Evolutionary conservation across 1,140 invertebrate genomes (phyloP).

Genomic region (Ceratosolen solmsi): DNA sequence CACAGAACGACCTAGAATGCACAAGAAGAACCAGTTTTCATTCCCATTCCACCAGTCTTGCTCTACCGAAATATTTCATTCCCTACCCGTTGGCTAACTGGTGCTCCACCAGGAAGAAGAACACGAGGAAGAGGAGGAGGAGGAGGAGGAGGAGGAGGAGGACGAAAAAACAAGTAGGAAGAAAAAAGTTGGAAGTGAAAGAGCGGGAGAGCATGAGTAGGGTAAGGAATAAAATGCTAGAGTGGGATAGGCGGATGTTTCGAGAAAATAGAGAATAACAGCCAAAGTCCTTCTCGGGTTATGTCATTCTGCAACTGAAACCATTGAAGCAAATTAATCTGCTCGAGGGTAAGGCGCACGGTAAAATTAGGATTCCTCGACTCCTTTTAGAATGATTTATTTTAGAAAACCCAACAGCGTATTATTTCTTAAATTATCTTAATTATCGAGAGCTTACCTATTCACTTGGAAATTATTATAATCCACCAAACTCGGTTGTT

Average conservation of each 20-base stretch:
- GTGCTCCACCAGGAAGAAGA: conserved; percentile 34
- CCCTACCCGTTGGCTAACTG: conserved; percentile 50
- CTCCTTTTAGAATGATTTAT: neutral
- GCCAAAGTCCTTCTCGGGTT: neutral
- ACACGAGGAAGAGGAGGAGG: conserved; percentile 29
- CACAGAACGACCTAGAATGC: conserved; percentile 64
- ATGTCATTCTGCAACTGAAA: conserved; percentile 9
- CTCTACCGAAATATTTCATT: conserved; percentile 64
- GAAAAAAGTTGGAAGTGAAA: neutral
- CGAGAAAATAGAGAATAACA: conserved; percentile 35
- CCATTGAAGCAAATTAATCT: conserved; percentile 12
- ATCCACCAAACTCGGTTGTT: too few species aligned
- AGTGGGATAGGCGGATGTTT: conserved; percentile 4
- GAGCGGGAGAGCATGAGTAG: neutral
- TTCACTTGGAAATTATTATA: too few species aligned
- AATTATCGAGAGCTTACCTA: too few species aligned
- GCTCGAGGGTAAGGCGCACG: neutral
- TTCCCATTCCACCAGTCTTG: conserved; percentile 58
- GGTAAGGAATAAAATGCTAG: conserved; percentile 7
- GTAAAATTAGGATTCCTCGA: neutral
- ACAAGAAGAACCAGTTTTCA: conserved; percentile 66
- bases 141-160: conserved; percentile 43
- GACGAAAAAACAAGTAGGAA: conserved; percentile 4
- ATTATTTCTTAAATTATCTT: neutral
- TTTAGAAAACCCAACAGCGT: neutral